A percentile compares a stretch with the other conserved stretches of the same genome.
Evolutionary conservation across 2,888 invertebrate genomes (phyloP).

Genomic region (Hydriomena furcata): DNA sequence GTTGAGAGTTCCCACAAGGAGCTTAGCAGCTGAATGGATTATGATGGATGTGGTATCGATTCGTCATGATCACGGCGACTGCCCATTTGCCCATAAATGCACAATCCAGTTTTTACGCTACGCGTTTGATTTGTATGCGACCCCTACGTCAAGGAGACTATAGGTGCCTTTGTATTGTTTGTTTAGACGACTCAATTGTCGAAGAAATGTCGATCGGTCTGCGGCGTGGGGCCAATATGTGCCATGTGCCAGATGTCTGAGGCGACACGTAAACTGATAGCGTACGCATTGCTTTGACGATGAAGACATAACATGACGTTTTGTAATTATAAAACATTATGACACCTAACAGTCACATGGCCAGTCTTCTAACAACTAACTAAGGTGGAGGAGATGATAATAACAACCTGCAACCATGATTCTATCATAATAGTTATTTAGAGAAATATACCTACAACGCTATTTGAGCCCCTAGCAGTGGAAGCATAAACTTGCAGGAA

Average conservation of each 20-base stretch:
- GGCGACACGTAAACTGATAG: constrained; percentile 2
- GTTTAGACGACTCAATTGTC: constrained; percentile 17
- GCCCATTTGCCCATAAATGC: constrained; percentile 27
- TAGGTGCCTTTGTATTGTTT: constrained; percentile 19
- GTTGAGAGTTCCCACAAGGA: constrained; percentile 27
- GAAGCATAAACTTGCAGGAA: background rate
- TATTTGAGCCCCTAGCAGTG: background rate
- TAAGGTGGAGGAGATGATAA: no score
- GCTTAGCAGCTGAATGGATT: constrained; percentile 32
- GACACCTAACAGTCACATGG: no score
- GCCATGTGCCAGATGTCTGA: constrained; percentile 3
- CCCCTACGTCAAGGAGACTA: constrained; percentile 20
- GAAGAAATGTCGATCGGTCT: constrained; percentile 16
- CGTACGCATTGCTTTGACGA: background rate
- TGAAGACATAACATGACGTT: constrained; percentile 4
- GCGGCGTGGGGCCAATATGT: constrained; percentile 2
- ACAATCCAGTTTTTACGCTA: constrained; percentile 25
- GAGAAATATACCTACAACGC: no score
- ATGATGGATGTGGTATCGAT: constrained; percentile 35
- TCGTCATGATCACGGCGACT: constrained; percentile 31
- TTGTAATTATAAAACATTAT: no score
- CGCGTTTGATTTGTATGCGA: constrained; percentile 33
- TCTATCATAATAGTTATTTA: no score
- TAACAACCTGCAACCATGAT: no score
- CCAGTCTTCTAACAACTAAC: no score